Conservation (phyloP, 2,113 vertebrate species). For the Azemiops feae region DNA sequence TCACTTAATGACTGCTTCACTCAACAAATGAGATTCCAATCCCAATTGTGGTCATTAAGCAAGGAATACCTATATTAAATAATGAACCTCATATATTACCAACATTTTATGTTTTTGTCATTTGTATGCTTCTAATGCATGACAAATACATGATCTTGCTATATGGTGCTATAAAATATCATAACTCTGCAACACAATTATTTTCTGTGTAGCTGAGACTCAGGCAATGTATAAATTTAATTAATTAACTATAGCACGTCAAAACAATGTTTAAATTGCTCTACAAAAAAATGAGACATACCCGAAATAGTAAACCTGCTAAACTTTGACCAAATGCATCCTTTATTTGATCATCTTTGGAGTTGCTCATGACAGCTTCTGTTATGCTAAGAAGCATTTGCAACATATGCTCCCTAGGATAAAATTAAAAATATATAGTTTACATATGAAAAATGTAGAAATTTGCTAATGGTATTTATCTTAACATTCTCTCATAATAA, state of each 20-base stretch:
- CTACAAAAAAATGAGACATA: slow-evolving; percentile 65
- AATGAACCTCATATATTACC: not conserved
- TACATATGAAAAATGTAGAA: not conserved
- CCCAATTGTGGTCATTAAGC: not conserved
- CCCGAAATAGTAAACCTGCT: slow-evolving; percentile 90
- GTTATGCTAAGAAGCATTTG: slow-evolving; percentile 95
- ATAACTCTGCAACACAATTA: not conserved
- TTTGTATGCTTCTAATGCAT: not conserved
- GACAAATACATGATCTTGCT: not conserved
- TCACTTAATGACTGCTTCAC: not conserved
- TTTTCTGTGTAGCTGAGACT: not conserved
- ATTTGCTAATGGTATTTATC: not conserved
- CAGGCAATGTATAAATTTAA: not conserved
- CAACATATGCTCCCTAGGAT: slow-evolving; percentile 92
- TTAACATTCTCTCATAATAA: not conserved
- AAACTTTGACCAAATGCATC: slow-evolving; percentile 90
- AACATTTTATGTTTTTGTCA: not conserved
- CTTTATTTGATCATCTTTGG: slow-evolving; percentile 86
- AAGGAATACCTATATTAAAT: not conserved
- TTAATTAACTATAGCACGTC: not conserved
- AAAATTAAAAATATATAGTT: slow-evolving; percentile 44
- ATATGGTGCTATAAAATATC: not conserved
- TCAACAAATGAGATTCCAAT: not conserved
- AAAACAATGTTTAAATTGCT: slow-evolving; percentile 17
- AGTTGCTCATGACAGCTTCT: slow-evolving; percentile 93